Conservation (phyloP, 2,888 invertebrate species). For the Pterobdella sp. region DNA sequence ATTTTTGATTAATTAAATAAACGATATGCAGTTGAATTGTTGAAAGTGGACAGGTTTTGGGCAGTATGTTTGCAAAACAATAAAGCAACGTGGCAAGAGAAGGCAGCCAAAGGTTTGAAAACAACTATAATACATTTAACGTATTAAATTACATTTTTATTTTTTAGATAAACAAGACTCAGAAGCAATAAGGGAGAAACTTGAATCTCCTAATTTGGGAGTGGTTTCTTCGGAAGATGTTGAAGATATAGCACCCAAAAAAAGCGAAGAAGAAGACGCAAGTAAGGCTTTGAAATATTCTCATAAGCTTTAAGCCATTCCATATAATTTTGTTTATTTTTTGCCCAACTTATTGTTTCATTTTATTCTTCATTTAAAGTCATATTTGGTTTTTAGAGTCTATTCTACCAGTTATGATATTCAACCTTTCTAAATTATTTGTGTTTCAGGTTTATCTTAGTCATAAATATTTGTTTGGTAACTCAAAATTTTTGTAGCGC, state of each 20-base stretch:
- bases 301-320: too few species aligned
- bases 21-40: conserved; percentile 34
- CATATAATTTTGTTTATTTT: too few species aligned
- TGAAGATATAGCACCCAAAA: background rate
- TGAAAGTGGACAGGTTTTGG: conserved; percentile 67
- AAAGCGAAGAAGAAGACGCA: conserved; percentile 5
- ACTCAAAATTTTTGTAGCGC: too few species aligned
- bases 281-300: background rate
- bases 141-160: background rate
- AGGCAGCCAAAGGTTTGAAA: conserved; percentile 45
- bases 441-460: too few species aligned
- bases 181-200: background rate
- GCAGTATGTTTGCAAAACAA: conserved; percentile 67
- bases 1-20: conserved; percentile 3
- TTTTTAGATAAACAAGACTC: background rate
- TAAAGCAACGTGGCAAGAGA: conserved; percentile 66
- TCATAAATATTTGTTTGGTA: too few species aligned
- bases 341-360: too few species aligned
- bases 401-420: too few species aligned
- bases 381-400: too few species aligned
- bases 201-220: conserved; percentile 29
- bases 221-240: conserved; percentile 15
- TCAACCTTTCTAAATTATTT: too few species aligned
- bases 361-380: too few species aligned
- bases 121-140: background rate